phyloP scores from a whole-genome alignment of 2,113 vertebrate species.

The Coptodon bakossiorum region DNA sequence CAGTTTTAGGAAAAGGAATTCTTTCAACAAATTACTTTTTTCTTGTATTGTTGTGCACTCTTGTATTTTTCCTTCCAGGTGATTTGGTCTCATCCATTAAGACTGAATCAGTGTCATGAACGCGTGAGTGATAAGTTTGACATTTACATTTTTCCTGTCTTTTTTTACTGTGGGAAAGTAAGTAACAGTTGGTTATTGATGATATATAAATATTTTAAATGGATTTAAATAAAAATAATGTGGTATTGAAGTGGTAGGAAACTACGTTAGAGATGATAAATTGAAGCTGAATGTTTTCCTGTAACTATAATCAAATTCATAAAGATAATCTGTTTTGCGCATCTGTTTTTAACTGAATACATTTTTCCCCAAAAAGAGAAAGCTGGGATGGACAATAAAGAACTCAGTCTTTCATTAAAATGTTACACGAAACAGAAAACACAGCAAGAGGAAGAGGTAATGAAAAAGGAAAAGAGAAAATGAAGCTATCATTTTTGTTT shows the following conservation, averaged over 20 bases:
- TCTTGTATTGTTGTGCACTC: not conserved
- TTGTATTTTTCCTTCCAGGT: not conserved
- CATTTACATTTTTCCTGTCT: not conserved
- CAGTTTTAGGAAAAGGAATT: not conserved
- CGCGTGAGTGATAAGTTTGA: rapidly evolving
- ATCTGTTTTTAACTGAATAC: not conserved
- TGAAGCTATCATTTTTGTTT: too few species aligned
- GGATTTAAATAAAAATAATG: not conserved
- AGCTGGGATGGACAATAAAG: not conserved
- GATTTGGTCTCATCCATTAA: not conserved
- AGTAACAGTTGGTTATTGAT: not conserved
- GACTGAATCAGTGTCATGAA: not conserved
- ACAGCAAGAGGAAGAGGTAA: not conserved
- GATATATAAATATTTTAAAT: not conserved
- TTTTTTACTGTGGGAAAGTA: not conserved
- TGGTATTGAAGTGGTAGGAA: not conserved
- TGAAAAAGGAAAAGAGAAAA: not conserved
- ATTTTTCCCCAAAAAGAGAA: not conserved
- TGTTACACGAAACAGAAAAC: not conserved
- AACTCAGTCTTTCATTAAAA: not conserved
- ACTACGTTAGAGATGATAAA: not conserved
- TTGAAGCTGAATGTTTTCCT: not conserved
- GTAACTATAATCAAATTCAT: not conserved
- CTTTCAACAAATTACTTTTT: not conserved
- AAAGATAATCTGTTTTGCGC: not conserved